phyloP scores from a whole-genome alignment of 2,113 vertebrate species.

The Boulengeromyrus knoepffleri region DNA sequence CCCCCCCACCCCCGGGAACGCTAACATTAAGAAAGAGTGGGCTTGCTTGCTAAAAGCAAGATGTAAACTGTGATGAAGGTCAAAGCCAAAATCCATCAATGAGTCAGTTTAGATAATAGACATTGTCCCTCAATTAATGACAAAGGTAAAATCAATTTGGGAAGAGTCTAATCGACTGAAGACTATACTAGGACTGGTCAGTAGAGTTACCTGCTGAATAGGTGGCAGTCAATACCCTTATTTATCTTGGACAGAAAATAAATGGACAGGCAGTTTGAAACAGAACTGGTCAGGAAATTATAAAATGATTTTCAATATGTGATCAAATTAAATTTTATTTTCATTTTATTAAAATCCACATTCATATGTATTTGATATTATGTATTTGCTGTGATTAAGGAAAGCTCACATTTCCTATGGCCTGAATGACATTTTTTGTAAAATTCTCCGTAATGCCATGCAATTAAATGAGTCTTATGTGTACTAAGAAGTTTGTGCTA shows the following conservation, averaged over 20 bases:
- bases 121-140: not conserved
- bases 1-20: not conserved
- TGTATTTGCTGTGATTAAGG: not conserved
- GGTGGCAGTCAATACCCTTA: not conserved
- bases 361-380: not conserved
- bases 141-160: not conserved
- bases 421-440: not conserved
- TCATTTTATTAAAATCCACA: not conserved
- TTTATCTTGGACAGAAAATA: not conserved
- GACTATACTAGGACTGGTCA: not conserved
- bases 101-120: not conserved
- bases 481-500: slow-evolving; percentile 13
- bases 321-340: not conserved
- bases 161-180: not conserved
- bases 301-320: not conserved
- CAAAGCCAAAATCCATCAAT: not conserved
- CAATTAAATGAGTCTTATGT: slow-evolving; percentile 25
- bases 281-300: not conserved
- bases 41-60: not conserved
- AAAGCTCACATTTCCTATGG: not conserved
- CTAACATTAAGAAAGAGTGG: not conserved
- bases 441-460: slow-evolving; percentile 17
- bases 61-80: not conserved
- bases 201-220: not conserved
- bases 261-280: not conserved